These are phyloP conservation scores for Poeciliopsis turrubarensis DNA, from an alignment of 2,113 vertebrate genomes.

Conservation along the genomic window DNA sequence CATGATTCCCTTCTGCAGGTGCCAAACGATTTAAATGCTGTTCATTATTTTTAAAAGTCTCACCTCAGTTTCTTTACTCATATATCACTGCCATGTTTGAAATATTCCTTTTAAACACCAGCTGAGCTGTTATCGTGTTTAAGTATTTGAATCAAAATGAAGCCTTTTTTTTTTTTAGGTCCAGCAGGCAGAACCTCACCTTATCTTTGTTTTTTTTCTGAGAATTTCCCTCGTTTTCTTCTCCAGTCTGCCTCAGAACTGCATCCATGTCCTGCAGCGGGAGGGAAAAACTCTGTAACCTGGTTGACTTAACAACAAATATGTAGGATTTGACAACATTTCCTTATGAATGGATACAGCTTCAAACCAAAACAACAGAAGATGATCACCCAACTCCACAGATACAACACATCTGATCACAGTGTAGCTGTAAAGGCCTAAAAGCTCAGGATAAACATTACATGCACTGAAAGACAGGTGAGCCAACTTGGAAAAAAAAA, in stretches of 20 bases:
- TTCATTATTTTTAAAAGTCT: background rate
- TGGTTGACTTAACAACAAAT: background rate
- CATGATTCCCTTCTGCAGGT: constrained; percentile 84
- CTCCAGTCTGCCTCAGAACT: constrained; percentile 71
- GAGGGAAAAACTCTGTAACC: background rate
- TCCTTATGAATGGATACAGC: background rate
- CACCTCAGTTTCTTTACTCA: background rate
- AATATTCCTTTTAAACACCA: background rate
- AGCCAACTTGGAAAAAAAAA: too few species aligned
- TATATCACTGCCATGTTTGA: background rate
- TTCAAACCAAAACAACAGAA: background rate
- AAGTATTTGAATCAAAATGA: background rate
- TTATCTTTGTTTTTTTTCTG: constrained; percentile 78
- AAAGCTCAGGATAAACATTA: too few species aligned
- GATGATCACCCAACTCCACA: too few species aligned
- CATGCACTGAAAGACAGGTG: too few species aligned
- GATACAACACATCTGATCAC: background rate
- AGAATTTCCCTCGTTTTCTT: constrained; percentile 59
- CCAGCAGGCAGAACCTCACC: constrained; percentile 62
- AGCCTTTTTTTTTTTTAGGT: background rate
- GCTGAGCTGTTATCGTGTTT: background rate
- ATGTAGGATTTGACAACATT: background rate
- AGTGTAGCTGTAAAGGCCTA: background rate
- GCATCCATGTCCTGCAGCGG: constrained; percentile 73
- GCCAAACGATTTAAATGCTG: background rate